A percentile compares a stretch with the other conserved stretches of the same genome.
Conservation (phyloP, 2,888 invertebrate species). For the Sialis lutaria region DNA sequence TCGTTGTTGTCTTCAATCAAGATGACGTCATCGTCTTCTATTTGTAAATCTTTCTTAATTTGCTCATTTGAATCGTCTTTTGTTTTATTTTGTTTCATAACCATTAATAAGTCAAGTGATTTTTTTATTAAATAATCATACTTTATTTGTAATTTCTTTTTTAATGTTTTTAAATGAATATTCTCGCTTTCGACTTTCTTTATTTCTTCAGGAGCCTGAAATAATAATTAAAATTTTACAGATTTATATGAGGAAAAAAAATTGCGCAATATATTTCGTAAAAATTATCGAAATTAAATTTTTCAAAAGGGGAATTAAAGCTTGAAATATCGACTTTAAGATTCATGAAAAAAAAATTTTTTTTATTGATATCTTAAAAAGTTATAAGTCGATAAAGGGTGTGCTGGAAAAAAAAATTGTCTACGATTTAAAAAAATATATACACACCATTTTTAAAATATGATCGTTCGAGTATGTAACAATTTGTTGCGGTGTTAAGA, state of each 20-base stretch:
- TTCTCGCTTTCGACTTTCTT: not conserved
- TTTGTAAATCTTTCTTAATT: not conserved
- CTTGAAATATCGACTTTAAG: too few relatives aligned
- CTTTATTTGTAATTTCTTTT: not conserved
- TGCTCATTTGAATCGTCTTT: not conserved
- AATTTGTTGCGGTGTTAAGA: not conserved
- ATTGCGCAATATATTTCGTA: too few relatives aligned
- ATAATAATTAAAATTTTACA: not conserved
- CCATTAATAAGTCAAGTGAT: too few relatives aligned
- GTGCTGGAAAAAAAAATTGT: too few relatives aligned
- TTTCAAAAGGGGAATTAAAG: too few relatives aligned
- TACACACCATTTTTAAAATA: slow-evolving; percentile 4
- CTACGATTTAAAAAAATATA: not conserved
- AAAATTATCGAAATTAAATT: too few relatives aligned
- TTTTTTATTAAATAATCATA: too few relatives aligned
- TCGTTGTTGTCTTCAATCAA: not conserved
- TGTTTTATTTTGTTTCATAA: too few relatives aligned
- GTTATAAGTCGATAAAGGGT: too few relatives aligned
- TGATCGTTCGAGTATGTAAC: not conserved
- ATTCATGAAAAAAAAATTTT: not conserved
- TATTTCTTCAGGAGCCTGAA: slow-evolving; percentile 1
- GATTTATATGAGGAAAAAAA: too few relatives aligned
- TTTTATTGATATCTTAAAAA: too few relatives aligned
- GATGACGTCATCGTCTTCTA: slow-evolving; percentile 1
- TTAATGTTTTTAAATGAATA: slow-evolving; percentile 2